Evolutionary conservation across 2,113 vertebrate species (phyloP).

Genomic region (Rhipidura dahli): DNA sequence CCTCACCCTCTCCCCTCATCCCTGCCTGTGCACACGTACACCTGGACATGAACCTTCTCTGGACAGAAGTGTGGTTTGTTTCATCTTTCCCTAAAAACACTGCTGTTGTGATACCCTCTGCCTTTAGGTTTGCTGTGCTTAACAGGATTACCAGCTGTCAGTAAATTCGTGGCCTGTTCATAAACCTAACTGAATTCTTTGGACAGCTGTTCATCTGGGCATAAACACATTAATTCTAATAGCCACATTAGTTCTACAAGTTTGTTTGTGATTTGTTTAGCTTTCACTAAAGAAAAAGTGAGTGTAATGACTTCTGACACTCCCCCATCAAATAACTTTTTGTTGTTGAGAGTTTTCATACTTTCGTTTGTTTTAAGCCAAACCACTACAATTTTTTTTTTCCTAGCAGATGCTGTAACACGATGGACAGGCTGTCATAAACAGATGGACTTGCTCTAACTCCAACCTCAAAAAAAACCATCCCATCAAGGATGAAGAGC

Average conservation of each 20-base stretch:
- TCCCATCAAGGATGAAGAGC: not conserved
- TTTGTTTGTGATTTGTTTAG: constrained; percentile 7
- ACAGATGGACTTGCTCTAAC: constrained; percentile 18
- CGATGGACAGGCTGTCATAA: not conserved
- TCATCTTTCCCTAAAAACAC: not conserved
- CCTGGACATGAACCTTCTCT: not conserved
- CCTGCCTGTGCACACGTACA: fast-evolving
- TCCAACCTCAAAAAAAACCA: not conserved
- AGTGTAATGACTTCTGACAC: constrained; percentile 14
- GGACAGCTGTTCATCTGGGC: constrained; percentile 59
- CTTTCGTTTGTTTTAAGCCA: not conserved
- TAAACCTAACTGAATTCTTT: constrained; percentile 19
- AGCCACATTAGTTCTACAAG: constrained; percentile 11
- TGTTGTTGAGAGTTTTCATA: not conserved
- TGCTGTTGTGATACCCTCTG: not conserved
- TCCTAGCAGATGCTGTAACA: not conserved
- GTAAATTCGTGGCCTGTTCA: constrained; percentile 7
- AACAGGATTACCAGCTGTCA: constrained; percentile 45
- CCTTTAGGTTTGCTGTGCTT: constrained; percentile 16
- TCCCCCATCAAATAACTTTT: not conserved
- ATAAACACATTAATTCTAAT: constrained; percentile 41
- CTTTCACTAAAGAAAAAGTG: too few species aligned
- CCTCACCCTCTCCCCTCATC: not conserved
- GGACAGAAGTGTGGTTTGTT: not conserved
- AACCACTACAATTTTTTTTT: not conserved